These are phyloP conservation scores for Taphrorychus bicolor DNA, from an alignment of 2,888 invertebrate genomes.

Conservation along the genomic window DNA sequence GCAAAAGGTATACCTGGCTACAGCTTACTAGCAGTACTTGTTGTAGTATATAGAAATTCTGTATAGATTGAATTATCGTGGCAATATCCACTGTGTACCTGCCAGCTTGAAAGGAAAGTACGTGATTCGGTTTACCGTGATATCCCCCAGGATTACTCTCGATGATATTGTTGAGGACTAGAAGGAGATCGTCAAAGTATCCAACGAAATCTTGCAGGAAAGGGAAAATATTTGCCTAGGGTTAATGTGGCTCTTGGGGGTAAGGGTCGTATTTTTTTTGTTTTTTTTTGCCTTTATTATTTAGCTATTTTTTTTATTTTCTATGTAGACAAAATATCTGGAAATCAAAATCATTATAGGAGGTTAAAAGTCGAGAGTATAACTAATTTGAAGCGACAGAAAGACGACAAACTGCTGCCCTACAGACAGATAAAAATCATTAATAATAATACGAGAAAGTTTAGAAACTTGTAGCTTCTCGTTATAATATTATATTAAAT, in stretches of 20 bases:
- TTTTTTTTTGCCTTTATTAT: too few relatives aligned
- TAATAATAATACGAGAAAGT: not conserved
- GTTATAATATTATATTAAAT: not conserved
- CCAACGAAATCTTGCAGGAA: slow-evolving; percentile 73
- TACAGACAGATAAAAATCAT: not conserved
- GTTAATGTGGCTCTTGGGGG: slow-evolving; percentile 80
- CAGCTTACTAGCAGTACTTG: too few relatives aligned
- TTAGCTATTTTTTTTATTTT: too few relatives aligned
- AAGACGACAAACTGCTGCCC: not conserved
- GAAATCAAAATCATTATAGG: not conserved
- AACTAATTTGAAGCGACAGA: not conserved
- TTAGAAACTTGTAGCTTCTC: not conserved
- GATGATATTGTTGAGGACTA: slow-evolving; percentile 86
- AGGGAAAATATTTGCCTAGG: slow-evolving; percentile 63
- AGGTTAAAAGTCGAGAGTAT: not conserved
- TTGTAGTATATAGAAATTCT: too few relatives aligned
- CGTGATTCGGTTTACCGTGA: slow-evolving; percentile 93
- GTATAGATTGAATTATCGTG: slow-evolving; percentile 82
- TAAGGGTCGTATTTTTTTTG: too few relatives aligned
- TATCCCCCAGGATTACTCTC: slow-evolving; percentile 83
- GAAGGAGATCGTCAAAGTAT: slow-evolving; percentile 80
- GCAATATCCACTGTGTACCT: slow-evolving; percentile 92
- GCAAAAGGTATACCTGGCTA: too few relatives aligned
- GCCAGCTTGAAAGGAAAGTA: slow-evolving; percentile 89
- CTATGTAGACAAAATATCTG: not conserved